phyloP scores from a whole-genome alignment of 2,113 vertebrate species.

The Nycticebus coucang region DNA sequence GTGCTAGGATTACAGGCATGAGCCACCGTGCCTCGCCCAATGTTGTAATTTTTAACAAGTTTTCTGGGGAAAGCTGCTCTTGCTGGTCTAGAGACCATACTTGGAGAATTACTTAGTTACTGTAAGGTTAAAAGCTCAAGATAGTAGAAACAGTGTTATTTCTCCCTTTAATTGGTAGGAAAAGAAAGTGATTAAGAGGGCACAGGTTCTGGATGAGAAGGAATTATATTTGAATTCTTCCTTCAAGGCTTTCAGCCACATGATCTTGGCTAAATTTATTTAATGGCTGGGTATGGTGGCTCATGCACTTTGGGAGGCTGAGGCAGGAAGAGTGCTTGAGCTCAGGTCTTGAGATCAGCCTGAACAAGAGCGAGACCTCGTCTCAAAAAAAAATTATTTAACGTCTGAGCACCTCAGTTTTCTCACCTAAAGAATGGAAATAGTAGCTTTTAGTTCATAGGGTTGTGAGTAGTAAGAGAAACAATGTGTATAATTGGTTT shows the following conservation, averaged over 20 bases:
- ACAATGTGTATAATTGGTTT: neutral
- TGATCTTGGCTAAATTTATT: constrained; percentile 8
- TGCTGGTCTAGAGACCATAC: neutral
- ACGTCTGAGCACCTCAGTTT: neutral
- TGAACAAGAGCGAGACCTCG: no score
- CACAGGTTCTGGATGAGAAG: neutral
- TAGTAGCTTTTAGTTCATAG: neutral
- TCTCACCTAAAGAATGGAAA: constrained; percentile 9
- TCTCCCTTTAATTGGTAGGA: neutral
- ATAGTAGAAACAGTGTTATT: neutral
- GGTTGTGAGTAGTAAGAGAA: neutral
- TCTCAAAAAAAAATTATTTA: neutral
- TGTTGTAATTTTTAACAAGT: constrained; percentile 7
- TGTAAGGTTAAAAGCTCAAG: neutral
- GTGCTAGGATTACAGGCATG: no score
- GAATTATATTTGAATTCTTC: neutral
- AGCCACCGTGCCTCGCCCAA: no score
- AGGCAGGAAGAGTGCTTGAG: no score
- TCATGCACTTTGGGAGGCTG: no score
- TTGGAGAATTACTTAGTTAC: neutral
- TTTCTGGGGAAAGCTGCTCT: neutral
- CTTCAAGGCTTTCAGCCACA: neutral
- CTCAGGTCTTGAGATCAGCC: no score
- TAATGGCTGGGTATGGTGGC: neutral
- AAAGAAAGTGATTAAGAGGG: neutral